Evolutionary conservation across 2,888 invertebrate species (phyloP), one percentile per base, ranked within the genome.

Genomic region (Drosophila pegasa): DNA sequence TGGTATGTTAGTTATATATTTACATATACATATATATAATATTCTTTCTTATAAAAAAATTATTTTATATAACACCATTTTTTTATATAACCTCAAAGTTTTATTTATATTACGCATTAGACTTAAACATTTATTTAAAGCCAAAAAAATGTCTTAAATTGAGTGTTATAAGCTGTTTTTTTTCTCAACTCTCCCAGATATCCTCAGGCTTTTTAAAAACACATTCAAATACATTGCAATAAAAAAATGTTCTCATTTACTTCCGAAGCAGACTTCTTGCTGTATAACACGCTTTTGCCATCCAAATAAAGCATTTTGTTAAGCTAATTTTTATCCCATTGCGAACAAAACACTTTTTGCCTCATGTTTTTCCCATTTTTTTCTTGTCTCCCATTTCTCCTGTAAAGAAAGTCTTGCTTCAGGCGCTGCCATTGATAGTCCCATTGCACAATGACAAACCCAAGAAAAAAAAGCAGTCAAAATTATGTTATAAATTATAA

Each of bases 311-410:
- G 71, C 85, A 86, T 86, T 86, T 86, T 88, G 86, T 80, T 80
- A 72, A 86, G 85, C 84, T 86, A 86, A 86, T 86, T 85, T 85
- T 87, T 80, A 85, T 85, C 87, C 85, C 88, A 85, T 87, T 85
- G 73, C 55, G 61, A 77, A 85, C 85, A 87, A 85, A 85, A 79
- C 83, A 80, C 62, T 85, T 73, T 40, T 27, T 29, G 41, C 65
- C 29, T 63, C 78, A 75, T 78, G 69, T 70, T 59, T 20, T 18
- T 70, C 56, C 65, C 37, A 37, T 60, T 78, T 78, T 79, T 54
- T 47, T 18, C 31, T 50, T 55, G 40, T 60, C 47, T 54, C n/a
- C 10, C n/a, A 55, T 52, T 35, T 58, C 45, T 71, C 50, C 47
- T 70, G 76, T 73, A 85, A 82, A 67, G 73, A 82, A 80, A 85